Evolutionary conservation across 2,797 vertebrate genomes (phyloP).

Genomic region (Cynodonichthys magdalenae): DNA sequence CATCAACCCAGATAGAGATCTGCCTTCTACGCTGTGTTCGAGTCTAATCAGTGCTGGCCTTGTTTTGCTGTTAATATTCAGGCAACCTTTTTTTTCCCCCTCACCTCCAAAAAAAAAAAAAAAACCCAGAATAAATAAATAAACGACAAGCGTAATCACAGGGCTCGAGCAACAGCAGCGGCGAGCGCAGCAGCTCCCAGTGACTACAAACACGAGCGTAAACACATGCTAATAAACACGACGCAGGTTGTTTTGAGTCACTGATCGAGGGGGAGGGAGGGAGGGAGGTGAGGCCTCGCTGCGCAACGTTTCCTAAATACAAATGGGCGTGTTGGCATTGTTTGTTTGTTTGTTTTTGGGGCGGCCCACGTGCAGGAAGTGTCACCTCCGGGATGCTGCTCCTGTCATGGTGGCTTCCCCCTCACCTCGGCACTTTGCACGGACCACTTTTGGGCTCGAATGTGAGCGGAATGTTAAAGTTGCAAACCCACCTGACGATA

Average conservation of each 20-base stretch:
- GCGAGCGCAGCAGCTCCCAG: conserved; percentile 38
- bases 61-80: conserved; percentile 71
- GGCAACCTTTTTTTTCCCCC: conserved; percentile 29
- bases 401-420: conserved; percentile 52
- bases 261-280: conserved; percentile 29
- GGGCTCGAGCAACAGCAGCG: conserved; percentile 51
- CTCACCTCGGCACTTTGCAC: conserved; percentile 37
- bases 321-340: conserved; percentile 28
- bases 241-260: conserved; percentile 45
- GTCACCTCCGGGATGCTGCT: conserved; percentile 49
- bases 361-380: conserved; percentile 41
- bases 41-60: conserved; percentile 71
- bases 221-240: conserved; percentile 65
- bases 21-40: conserved; percentile 53
- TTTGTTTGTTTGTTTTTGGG: conserved; percentile 44
- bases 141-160: conserved; percentile 63
- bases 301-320: conserved; percentile 38
- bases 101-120: no score
- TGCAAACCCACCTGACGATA: conserved; percentile 26
- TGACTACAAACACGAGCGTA: conserved; percentile 54
- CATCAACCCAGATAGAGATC: conserved; percentile 67
- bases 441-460: conserved; percentile 35
- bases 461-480: conserved; percentile 39
- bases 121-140: conserved; percentile 8
- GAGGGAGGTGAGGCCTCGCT: conserved; percentile 22